Conservation (phyloP, 2,888 invertebrate genomes). For the Nasonovia ribisnigri region DNA sequence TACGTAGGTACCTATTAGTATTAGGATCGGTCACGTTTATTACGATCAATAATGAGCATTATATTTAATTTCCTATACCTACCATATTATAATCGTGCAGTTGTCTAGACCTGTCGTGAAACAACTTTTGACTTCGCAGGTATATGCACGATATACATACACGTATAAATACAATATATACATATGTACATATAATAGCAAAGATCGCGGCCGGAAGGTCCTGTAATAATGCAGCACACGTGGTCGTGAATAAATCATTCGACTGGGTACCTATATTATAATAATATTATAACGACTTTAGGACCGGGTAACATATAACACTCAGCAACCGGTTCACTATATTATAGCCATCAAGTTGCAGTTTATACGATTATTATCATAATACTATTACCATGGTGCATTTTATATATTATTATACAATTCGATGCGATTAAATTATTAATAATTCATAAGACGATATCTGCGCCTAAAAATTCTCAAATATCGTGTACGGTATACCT, state of each 20-base stretch:
- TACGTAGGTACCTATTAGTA: neutral
- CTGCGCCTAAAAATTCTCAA: neutral
- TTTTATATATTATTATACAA: neutral
- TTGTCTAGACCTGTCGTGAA: neutral
- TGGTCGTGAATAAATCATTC: slow-evolving; percentile 10
- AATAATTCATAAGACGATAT: neutral
- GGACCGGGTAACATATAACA: neutral
- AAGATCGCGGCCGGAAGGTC: neutral
- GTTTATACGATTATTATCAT: neutral
- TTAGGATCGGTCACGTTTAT: slow-evolving; percentile 12
- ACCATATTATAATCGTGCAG: neutral
- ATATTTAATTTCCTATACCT: neutral
- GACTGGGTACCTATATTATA: neutral
- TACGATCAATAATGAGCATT: neutral
- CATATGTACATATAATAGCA: neutral
- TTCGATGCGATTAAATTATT: neutral
- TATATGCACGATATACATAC: neutral
- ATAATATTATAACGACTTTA: neutral
- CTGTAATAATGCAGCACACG: neutral
- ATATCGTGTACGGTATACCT: neutral
- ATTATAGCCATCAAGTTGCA: neutral
- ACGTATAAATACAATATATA: neutral
- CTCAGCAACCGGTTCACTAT: slow-evolving; percentile 7
- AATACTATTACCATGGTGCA: neutral
- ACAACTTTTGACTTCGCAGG: neutral